phyloP scores from a whole-genome alignment of 53 echinoderm and acorn worm genomes.

The Zoroaster sp. region DNA sequence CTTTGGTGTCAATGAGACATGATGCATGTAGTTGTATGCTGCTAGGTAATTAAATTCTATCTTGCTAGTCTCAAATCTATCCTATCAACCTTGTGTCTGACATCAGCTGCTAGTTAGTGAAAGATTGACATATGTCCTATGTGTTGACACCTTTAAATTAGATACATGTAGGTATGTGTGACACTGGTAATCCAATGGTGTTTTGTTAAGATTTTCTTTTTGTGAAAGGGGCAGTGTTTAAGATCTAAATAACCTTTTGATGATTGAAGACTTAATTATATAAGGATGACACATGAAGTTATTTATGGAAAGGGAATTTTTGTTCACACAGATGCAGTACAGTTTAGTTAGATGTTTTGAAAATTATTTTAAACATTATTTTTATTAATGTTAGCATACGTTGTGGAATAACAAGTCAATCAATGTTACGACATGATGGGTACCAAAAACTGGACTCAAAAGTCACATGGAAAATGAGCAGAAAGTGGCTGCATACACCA shows the following conservation, averaged over 20 bases:
- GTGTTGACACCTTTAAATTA: neutral
- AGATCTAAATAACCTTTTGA: neutral
- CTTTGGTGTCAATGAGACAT: neutral
- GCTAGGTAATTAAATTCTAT: neutral
- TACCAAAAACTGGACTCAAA: too few relatives aligned
- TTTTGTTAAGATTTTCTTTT: neutral
- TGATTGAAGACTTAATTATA: neutral
- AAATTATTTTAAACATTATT: too few relatives aligned
- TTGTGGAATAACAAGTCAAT: too few relatives aligned
- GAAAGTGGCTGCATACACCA: too few relatives aligned
- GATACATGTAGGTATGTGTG: neutral
- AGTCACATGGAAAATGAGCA: too few relatives aligned
- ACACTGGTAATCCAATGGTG: neutral
- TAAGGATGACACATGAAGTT: neutral
- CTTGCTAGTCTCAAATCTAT: neutral
- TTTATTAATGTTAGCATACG: too few relatives aligned
- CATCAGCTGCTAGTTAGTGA: neutral
- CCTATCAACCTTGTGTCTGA: neutral
- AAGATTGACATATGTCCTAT: neutral
- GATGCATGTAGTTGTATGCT: neutral
- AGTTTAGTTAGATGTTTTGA: too few relatives aligned
- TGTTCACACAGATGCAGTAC: too few relatives aligned
- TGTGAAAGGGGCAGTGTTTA: neutral
- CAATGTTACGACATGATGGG: too few relatives aligned
- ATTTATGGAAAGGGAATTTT: too few relatives aligned